Percentiles rank a stretch among this genome's conserved stretches.
phyloP scores from a whole-genome alignment of 2,797 vertebrate species.

The Pterois miles region DNA sequence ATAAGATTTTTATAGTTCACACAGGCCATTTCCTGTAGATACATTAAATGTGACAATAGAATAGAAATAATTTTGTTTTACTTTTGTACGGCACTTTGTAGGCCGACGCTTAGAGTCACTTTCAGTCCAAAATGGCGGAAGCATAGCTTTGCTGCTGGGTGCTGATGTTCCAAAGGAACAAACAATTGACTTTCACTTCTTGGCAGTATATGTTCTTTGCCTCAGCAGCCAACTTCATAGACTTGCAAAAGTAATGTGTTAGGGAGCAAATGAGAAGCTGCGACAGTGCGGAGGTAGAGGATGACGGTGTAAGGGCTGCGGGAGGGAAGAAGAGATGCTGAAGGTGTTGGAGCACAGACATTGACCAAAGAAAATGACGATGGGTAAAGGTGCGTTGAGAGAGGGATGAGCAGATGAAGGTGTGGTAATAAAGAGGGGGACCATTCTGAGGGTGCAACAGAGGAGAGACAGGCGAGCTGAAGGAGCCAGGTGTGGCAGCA shows the following conservation, averaged over 20 bases:
- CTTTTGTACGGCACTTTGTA: rapidly evolving
- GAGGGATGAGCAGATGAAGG: constrained; percentile 42
- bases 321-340: constrained; percentile 2
- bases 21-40: too few species aligned
- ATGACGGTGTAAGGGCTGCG: neutral
- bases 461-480: constrained; percentile 41
- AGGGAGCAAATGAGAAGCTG: neutral
- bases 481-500: constrained; percentile 79
- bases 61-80: too few species aligned
- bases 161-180: too few species aligned
- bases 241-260: neutral
- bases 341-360: neutral
- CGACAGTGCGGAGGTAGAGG: neutral
- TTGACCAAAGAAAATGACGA: constrained; percentile 1
- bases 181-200: too few species aligned
- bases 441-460: constrained; percentile 44
- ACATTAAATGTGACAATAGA: too few species aligned
- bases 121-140: too few species aligned
- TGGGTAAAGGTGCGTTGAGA: constrained; percentile 2
- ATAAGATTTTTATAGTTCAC: too few species aligned
- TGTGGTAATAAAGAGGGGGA: constrained; percentile 31
- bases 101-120: rapidly evolving
- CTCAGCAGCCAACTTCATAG: neutral
- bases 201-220: neutral
- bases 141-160: too few species aligned